Percentiles rank a stretch among this genome's conserved stretches.
Evolutionary conservation across 2,888 invertebrate genomes (phyloP).

Genomic region (Eledona agricola): DNA sequence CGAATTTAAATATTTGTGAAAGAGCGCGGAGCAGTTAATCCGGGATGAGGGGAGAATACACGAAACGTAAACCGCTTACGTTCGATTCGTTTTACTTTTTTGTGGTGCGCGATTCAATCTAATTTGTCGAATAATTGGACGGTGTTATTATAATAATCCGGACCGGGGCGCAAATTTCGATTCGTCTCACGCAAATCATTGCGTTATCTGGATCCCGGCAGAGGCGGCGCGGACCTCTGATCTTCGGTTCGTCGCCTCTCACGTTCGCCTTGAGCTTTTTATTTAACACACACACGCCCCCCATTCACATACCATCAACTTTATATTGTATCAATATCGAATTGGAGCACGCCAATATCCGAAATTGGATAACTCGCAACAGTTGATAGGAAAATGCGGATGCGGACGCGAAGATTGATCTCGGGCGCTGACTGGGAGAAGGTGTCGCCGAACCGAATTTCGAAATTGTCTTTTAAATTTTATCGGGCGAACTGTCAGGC

Average conservation of each 20-base stretch:
- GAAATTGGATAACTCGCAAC: slow-evolving; percentile 57
- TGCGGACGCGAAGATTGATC: slow-evolving; percentile 41
- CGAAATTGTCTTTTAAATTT: slow-evolving; percentile 29
- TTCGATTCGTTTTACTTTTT: no score
- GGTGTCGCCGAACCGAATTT: slow-evolving; percentile 37
- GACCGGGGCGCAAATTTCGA: slow-evolving; percentile 15
- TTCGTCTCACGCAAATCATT: slow-evolving; percentile 42
- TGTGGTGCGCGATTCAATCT: no score
- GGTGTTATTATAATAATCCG: no score
- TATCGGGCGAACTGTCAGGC: slow-evolving; percentile 25
- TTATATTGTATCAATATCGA: slow-evolving; percentile 52
- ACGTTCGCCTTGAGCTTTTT: slow-evolving; percentile 34
- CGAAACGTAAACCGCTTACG: no score
- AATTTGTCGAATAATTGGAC: no score
- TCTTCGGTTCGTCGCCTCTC: slow-evolving; percentile 40
- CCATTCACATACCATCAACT: slow-evolving; percentile 45
- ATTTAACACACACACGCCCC: slow-evolving; percentile 29
- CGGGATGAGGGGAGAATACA: no score
- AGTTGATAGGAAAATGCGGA: slow-evolving; percentile 55
- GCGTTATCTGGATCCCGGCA: slow-evolving; percentile 39
- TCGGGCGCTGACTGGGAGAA: slow-evolving; percentile 17
- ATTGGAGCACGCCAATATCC: slow-evolving; percentile 51
- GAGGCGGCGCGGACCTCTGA: slow-evolving; percentile 38
- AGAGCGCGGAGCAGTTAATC: no score
- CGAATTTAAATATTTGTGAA: no score